Percentiles rank a stretch among this genome's conserved stretches.
These are phyloP conservation scores for Sarcophaga caerulescens DNA, from an alignment of 2,888 invertebrate genomes.

Conservation along the genomic window DNA sequence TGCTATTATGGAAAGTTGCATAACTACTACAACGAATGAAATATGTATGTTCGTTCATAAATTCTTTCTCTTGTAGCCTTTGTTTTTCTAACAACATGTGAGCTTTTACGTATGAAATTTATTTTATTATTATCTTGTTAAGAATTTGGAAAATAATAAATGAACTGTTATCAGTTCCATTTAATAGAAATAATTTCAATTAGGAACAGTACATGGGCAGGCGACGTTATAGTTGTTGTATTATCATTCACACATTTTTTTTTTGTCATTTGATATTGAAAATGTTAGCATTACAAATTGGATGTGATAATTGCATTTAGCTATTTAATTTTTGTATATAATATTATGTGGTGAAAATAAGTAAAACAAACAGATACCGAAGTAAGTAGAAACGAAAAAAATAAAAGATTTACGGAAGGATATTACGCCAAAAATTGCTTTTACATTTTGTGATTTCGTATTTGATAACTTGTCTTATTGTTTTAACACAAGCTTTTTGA, in stretches of 20 bases:
- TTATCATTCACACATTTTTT: neutral
- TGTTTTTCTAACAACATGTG: neutral
- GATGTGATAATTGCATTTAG: too few species aligned
- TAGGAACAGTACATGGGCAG: neutral
- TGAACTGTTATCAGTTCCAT: neutral
- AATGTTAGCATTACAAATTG: neutral
- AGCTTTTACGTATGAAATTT: neutral
- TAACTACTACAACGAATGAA: neutral
- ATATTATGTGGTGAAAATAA: too few species aligned
- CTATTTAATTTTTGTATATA: too few species aligned
- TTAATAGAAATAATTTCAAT: neutral
- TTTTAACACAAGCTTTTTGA: too few species aligned
- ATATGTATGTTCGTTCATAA: constrained; percentile 16
- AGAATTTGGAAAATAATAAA: neutral
- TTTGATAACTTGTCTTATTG: too few species aligned
- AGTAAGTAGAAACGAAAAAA: too few species aligned
- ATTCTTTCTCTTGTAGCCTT: neutral
- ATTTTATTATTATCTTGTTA: neutral
- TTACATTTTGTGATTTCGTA: too few species aligned
- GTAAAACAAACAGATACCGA: too few species aligned
- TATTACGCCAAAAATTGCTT: too few species aligned
- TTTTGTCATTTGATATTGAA: neutral
- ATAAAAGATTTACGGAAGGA: too few species aligned
- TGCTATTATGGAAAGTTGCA: constrained; percentile 21
- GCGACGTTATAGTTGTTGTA: neutral